These are phyloP conservation scores for Leucophenga montana DNA, from an alignment of 2,888 invertebrate species.

Conservation along the genomic window DNA sequence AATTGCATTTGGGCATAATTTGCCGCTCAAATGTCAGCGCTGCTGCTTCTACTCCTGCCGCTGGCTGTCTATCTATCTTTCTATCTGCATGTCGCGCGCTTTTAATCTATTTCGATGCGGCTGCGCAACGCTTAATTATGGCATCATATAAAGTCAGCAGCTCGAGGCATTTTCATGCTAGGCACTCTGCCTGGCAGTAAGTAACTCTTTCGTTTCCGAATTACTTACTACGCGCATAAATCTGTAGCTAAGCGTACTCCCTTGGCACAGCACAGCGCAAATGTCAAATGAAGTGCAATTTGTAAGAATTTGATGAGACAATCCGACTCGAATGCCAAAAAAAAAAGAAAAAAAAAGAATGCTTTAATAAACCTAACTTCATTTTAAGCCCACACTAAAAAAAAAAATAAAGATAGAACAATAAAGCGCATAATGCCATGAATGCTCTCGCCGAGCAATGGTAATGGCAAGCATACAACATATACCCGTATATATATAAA, in stretches of 20 bases:
- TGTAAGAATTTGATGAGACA: slow-evolving; percentile 2
- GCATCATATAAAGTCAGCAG: slow-evolving; percentile 12
- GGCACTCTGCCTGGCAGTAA: too few species aligned
- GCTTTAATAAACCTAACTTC: too few species aligned
- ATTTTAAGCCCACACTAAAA: slow-evolving; percentile 17
- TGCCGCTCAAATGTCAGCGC: neutral
- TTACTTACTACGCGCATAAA: too few species aligned
- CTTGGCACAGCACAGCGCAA: neutral
- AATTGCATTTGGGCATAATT: too few species aligned
- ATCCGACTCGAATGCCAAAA: neutral
- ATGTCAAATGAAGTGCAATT: slow-evolving; percentile 1
- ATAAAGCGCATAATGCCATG: slow-evolving; percentile 7
- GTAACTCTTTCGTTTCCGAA: too few species aligned
- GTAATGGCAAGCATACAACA: too few species aligned
- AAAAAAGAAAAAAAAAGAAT: neutral
- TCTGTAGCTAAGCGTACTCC: neutral
- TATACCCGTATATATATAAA: neutral
- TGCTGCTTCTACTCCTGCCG: neutral
- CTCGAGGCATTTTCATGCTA: neutral
- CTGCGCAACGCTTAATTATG: slow-evolving; percentile 22
- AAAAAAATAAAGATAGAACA: slow-evolving; percentile 26
- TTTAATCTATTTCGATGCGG: slow-evolving; percentile 19
- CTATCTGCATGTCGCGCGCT: neutral
- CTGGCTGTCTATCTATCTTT: neutral
- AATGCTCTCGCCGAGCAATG: slow-evolving; percentile 1